These are phyloP conservation scores for Lytechinus pictus DNA, from an alignment of 35 echinoderm and acorn worm genomes.

Conservation along the genomic window DNA sequence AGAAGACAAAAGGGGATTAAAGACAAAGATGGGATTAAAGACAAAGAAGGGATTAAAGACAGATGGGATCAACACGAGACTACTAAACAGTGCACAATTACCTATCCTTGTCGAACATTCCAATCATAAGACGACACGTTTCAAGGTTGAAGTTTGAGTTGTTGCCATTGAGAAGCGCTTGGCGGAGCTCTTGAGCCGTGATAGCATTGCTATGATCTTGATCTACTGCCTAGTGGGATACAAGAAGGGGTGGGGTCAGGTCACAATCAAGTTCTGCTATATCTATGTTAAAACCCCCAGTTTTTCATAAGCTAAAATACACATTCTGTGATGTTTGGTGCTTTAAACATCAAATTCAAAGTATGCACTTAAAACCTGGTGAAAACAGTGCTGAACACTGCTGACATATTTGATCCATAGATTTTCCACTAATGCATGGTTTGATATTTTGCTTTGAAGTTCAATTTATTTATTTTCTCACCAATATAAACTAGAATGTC, in stretches of 20 bases:
- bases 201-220: conserved; percentile 60
- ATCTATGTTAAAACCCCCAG: too few relatives aligned
- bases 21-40: conserved; percentile 9
- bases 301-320: too few relatives aligned
- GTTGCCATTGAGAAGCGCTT: conserved; percentile 72
- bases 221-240: conserved; percentile 71
- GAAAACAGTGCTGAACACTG: too few relatives aligned
- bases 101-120: conserved; percentile 71
- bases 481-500: too few relatives aligned
- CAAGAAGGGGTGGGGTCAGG: conserved; percentile 5
- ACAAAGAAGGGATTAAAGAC: not conserved
- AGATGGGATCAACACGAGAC: not conserved
- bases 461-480: too few relatives aligned
- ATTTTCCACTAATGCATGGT: too few relatives aligned
- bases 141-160: conserved; percentile 68
- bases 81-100: not conserved
- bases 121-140: conserved; percentile 71
- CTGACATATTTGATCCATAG: too few relatives aligned
- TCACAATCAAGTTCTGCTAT: too few relatives aligned
- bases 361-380: too few relatives aligned
- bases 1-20: not conserved
- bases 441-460: too few relatives aligned
- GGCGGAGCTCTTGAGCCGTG: conserved; percentile 67
- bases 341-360: too few relatives aligned
- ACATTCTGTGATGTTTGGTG: too few relatives aligned